Percentiles rank a stretch among this genome's conserved stretches.
Conservation (phyloP, 2,888 invertebrate species). For the Dicranocentrus wangi region DNA sequence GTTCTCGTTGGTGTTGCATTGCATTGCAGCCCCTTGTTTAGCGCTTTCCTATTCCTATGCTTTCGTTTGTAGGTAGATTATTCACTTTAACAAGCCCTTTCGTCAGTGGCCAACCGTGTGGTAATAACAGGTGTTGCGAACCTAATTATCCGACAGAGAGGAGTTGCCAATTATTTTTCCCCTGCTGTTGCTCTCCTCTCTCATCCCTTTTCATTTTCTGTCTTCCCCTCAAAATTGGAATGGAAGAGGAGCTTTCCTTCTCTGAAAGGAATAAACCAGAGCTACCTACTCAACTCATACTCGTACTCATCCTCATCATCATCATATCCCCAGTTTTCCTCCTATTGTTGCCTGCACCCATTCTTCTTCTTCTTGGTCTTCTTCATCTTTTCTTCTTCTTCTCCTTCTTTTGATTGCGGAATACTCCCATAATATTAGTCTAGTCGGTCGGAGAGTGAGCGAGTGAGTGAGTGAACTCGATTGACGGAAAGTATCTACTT, state of each 20-base stretch:
- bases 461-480: slow-evolving; percentile 4
- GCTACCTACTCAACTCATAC: no score
- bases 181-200: slow-evolving; percentile 27
- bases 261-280: no score
- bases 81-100: slow-evolving; percentile 66
- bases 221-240: slow-evolving; percentile 6
- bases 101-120: slow-evolving; percentile 62
- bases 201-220: slow-evolving; percentile 5
- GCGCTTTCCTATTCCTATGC: no score
- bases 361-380: not conserved
- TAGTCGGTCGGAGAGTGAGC: no score
- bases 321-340: slow-evolving; percentile 2
- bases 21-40: slow-evolving; percentile 30
- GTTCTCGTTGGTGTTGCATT: no score
- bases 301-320: not conserved
- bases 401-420: no score
- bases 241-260: no score
- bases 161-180: slow-evolving; percentile 64
- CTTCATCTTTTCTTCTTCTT: not conserved
- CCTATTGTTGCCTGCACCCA: not conserved
- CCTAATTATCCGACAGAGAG: slow-evolving; percentile 64
- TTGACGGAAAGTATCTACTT: slow-evolving; percentile 5
- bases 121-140: slow-evolving; percentile 66
- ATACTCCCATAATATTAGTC: no score
- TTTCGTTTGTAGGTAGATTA: slow-evolving; percentile 58